phyloP scores from a whole-genome alignment of 2,113 vertebrate genomes.

The Podarcis raffonei region DNA sequence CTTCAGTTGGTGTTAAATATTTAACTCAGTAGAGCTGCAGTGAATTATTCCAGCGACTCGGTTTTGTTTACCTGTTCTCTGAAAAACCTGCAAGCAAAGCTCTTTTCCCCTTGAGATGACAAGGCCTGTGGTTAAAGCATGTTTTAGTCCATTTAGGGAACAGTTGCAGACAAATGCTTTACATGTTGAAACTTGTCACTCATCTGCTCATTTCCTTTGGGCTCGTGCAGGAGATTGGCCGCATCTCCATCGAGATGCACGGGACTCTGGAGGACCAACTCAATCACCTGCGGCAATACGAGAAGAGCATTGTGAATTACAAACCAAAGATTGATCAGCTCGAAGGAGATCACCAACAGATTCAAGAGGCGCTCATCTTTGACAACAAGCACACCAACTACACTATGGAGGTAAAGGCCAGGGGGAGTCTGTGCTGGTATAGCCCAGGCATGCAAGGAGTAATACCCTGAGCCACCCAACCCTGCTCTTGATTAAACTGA shows the following conservation, averaged over 20 bases:
- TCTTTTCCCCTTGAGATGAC: background rate
- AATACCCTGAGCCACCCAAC: background rate
- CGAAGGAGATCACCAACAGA: slow-evolving; percentile 96
- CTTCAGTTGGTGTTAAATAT: background rate
- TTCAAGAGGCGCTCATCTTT: slow-evolving; percentile 97
- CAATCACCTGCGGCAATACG: slow-evolving; percentile 92
- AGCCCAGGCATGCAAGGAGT: background rate
- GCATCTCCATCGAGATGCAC: slow-evolving; percentile 98
- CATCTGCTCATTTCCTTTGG: slow-evolving; percentile 25
- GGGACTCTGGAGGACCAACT: slow-evolving; percentile 98
- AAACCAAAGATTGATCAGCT: slow-evolving; percentile 99
- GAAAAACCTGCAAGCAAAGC: background rate
- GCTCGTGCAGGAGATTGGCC: slow-evolving; percentile 89
- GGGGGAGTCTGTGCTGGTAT: background rate
- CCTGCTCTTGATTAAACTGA: background rate
- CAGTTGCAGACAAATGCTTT: slow-evolving; percentile 24
- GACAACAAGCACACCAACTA: slow-evolving; percentile 99
- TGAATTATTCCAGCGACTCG: background rate
- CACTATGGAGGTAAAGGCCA: slow-evolving; percentile 92
- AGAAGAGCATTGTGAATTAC: slow-evolving; percentile 98
- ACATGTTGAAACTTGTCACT: slow-evolving; percentile 32
- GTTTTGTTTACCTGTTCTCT: slow-evolving; percentile 13
- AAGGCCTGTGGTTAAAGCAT: slow-evolving; percentile 34
- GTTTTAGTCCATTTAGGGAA: slow-evolving; percentile 36
- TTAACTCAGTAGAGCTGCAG: background rate